Evolutionary conservation across 2,113 vertebrate genomes (phyloP), one percentile per base, ranked within the genome.

Genomic region (Misgurnus anguillicaudatus): DNA sequence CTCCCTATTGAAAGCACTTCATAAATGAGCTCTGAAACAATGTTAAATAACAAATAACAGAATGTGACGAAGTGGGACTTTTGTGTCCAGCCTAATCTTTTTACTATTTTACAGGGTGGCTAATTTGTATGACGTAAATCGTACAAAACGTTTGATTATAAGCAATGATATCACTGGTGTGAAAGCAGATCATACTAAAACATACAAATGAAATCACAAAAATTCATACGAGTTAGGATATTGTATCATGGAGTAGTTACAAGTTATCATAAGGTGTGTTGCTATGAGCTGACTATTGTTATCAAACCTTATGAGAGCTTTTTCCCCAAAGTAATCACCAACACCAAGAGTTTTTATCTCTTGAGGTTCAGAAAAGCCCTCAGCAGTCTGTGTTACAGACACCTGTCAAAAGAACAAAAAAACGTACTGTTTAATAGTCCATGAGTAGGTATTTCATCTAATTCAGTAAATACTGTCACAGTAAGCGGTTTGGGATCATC

Each of bases 291-390:
- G 21, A 10, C 9, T 7, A 36, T 53, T 76, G 24, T 64, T 39
- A 53, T 8, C 65, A 67, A 79, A 97, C 96, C 96, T 98, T 87
- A 98, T 97, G 41, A 98, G 94, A 61, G 96, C 95, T 85, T 96
- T 98, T 87, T 98, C 96, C 80, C 96, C 96, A 88, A 98, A 97
- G 80, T 96, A 97, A 85, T 97, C 95, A 60, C 96, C 96, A 55
- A 93, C 94, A 72, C 94, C 91, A n/a, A 97, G 82, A 1, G 87
- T 94, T 89, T 98, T 98, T 82, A 98, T 98, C 85, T 97, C 83
- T 78, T 95, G 95, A 7, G 96, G 94, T 58, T 96, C 94, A 0
- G 89, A 65, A 1, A 89, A 91, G 6, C 91, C 94, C 79, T 96
- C 92, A 21, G 93, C 93, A 61, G 91, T 96, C 87, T 97, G 95